A percentile compares a stretch with the other conserved stretches of the same genome.
Evolutionary conservation across 2,113 vertebrate genomes (phyloP).

Genomic region (Ondatra zibethicus): DNA sequence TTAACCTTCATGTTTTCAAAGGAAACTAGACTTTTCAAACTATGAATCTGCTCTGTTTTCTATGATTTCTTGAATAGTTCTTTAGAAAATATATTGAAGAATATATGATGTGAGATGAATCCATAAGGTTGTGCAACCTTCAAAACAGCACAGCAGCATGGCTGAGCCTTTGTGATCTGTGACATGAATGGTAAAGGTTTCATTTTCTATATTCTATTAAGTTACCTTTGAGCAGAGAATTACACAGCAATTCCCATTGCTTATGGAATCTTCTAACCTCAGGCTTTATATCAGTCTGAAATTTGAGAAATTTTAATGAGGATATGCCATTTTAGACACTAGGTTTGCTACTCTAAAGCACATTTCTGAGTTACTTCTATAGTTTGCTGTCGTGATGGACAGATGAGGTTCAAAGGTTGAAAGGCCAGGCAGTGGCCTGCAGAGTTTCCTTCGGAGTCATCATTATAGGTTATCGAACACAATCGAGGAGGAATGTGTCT

Average conservation of each 20-base stretch:
- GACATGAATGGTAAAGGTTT: neutral
- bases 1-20: neutral
- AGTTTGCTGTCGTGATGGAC: neutral
- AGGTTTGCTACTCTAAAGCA: neutral
- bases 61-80: neutral
- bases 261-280: conserved; percentile 13
- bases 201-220: neutral
- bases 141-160: neutral
- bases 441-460: neutral
- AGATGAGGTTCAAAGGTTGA: neutral
- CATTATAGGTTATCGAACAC: neutral
- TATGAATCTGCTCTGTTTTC: neutral
- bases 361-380: neutral
- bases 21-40: neutral
- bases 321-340: neutral
- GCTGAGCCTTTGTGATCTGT: neutral
- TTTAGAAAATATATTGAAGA: conserved; percentile 40
- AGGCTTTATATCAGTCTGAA: neutral
- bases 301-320: neutral
- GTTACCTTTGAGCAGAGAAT: neutral
- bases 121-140: neutral
- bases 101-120: neutral
- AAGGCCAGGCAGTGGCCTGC: neutral
- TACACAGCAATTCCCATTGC: neutral
- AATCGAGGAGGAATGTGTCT: neutral